Percentiles rank a stretch among this genome's conserved stretches.
phyloP scores from a whole-genome alignment of 2,888 invertebrate genomes.

The Tetramorium bicarinatum region DNA sequence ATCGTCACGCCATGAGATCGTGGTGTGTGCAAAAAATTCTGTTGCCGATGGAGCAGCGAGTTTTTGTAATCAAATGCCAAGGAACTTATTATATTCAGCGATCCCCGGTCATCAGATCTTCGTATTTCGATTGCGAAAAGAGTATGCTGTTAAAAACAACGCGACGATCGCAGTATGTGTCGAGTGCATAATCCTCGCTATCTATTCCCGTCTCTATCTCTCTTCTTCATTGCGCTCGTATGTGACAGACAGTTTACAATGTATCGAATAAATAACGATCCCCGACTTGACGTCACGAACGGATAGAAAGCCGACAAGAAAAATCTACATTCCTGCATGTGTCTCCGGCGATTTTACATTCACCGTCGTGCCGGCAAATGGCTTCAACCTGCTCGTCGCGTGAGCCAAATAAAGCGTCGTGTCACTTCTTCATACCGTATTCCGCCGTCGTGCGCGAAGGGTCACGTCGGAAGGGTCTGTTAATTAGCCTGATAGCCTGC shows the following conservation, averaged over 20 bases:
- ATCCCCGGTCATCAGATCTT: background rate
- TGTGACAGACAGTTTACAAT: slow-evolving; percentile 42
- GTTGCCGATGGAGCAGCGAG: slow-evolving; percentile 7
- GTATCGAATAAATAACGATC: slow-evolving; percentile 70
- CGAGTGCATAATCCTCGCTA: background rate
- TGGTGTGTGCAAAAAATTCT: slow-evolving; percentile 4
- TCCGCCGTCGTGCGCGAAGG: slow-evolving; percentile 55
- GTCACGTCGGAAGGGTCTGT: slow-evolving; percentile 62
- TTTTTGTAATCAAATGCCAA: slow-evolving; percentile 11
- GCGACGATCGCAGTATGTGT: background rate
- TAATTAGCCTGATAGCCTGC: slow-evolving; percentile 61
- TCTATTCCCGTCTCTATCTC: background rate
- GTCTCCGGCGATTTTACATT: slow-evolving; percentile 71
- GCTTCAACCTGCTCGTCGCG: slow-evolving; percentile 55
- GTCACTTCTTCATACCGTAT: slow-evolving; percentile 62
- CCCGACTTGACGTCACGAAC: slow-evolving; percentile 67
- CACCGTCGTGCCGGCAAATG: slow-evolving; percentile 60
- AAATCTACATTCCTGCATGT: slow-evolving; percentile 76
- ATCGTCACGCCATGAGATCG: background rate
- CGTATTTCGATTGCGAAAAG: background rate
- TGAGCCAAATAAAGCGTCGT: slow-evolving; percentile 65
- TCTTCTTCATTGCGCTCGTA: background rate
- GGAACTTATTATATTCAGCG: background rate
- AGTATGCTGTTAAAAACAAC: slow-evolving; percentile 11
- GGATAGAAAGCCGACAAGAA: slow-evolving; percentile 73